phyloP scores from a whole-genome alignment of 2,888 invertebrate species.

The Megaustenia siamemsis region DNA sequence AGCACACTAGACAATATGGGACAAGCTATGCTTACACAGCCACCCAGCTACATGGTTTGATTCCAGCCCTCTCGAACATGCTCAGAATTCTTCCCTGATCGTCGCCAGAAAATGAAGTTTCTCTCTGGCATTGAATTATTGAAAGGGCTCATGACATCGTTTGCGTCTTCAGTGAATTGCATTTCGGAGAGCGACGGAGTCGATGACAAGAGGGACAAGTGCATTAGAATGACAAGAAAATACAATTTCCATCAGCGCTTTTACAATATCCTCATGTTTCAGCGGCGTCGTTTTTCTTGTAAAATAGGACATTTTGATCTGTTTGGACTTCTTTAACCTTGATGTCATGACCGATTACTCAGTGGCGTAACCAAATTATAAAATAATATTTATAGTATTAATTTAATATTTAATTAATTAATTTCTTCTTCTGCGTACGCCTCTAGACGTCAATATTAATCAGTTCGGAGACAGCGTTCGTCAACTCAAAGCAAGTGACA shows the following conservation, averaged over 20 bases:
- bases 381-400: no score
- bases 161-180: slow-evolving; percentile 17
- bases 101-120: slow-evolving; percentile 13
- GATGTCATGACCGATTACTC: no score
- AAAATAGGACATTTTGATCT: not conserved
- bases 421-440: no score
- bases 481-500: no score
- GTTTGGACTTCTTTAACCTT: no score
- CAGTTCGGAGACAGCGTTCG: no score
- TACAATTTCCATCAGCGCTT: slow-evolving; percentile 29
- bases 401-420: no score
- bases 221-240: slow-evolving; percentile 23
- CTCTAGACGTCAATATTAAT: no score
- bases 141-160: slow-evolving; percentile 28
- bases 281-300: not conserved
- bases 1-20: slow-evolving; percentile 5
- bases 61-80: not conserved
- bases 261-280: not conserved
- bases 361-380: no score
- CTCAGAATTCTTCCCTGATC: not conserved
- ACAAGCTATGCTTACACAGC: not conserved
- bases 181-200: not conserved
- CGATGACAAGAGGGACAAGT: slow-evolving; percentile 25
- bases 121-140: slow-evolving; percentile 34
- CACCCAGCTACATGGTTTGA: not conserved